A percentile compares a stretch with the other conserved stretches of the same genome.
Conservation (phyloP, 2,888 invertebrate species). For the Sarcophaga rosellei region DNA sequence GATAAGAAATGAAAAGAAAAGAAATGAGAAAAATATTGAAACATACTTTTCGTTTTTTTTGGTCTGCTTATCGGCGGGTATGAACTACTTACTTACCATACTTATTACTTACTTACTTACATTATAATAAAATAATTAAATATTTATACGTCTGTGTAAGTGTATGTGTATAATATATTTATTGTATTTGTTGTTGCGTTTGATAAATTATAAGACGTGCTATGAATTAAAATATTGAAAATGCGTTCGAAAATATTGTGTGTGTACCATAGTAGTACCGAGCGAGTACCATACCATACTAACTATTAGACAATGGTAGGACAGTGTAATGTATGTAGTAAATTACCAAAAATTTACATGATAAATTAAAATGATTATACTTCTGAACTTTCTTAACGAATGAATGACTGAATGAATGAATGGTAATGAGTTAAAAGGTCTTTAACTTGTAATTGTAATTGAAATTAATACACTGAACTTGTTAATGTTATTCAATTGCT, state of each 20-base stretch:
- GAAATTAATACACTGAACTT: neutral
- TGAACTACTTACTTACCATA: neutral
- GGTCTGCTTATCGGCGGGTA: neutral
- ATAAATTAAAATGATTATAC: slow-evolving; percentile 21
- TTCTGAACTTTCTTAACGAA: neutral
- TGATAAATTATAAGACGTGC: slow-evolving; percentile 56
- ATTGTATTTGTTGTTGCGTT: slow-evolving; percentile 30
- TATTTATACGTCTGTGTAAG: neutral
- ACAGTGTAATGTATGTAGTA: neutral
- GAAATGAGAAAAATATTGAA: neutral
- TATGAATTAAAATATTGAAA: slow-evolving; percentile 40
- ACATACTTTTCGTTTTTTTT: neutral
- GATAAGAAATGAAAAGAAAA: neutral
- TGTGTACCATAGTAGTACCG: neutral
- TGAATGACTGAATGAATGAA: slow-evolving; percentile 1
- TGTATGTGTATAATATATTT: slow-evolving; percentile 37
- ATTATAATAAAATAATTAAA: neutral
- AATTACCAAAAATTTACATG: slow-evolving; percentile 33
- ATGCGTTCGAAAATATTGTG: neutral
- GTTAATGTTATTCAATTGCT: too few relatives aligned
- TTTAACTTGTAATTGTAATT: neutral
- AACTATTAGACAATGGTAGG: neutral
- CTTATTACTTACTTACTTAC: neutral
- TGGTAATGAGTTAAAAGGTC: neutral
- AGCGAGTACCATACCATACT: neutral